phyloP scores from a whole-genome alignment of 2,113 vertebrate species.

The Accipiter cooperii region DNA sequence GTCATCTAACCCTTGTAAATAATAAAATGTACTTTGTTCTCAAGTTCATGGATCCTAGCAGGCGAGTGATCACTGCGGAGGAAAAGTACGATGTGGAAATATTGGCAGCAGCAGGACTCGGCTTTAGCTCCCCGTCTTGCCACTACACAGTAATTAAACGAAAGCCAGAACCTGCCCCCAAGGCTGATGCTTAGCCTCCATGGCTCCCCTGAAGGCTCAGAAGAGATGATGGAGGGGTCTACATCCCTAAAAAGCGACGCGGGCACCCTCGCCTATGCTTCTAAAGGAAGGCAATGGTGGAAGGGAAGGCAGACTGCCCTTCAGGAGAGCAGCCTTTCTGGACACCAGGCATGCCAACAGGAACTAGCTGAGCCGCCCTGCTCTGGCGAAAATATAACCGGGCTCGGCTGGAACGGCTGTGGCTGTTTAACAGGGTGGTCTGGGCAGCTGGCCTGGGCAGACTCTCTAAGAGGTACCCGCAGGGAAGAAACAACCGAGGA shows the following conservation, averaged over 20 bases:
- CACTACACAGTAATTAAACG: background rate
- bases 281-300: background rate
- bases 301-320: background rate
- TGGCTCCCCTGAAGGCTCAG: background rate
- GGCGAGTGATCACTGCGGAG: slow-evolving; percentile 1
- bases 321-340: background rate
- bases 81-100: slow-evolving; percentile 23
- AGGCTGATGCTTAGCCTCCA: background rate
- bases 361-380: background rate
- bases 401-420: background rate
- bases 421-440: background rate
- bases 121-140: background rate
- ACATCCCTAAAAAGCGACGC: background rate
- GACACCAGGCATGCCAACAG: background rate
- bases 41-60: slow-evolving; percentile 45
- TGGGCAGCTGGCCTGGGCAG: background rate
- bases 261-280: fast-evolving
- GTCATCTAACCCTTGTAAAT: slow-evolving; percentile 62
- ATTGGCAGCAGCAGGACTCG: background rate
- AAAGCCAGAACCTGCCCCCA: background rate
- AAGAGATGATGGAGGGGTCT: background rate
- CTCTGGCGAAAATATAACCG: background rate
- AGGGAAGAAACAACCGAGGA: background rate
- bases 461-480: background rate
- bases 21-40: slow-evolving; percentile 66